Evolutionary conservation across 2,113 vertebrate genomes (phyloP).

Genomic region (Cynopterus brachyotis): DNA sequence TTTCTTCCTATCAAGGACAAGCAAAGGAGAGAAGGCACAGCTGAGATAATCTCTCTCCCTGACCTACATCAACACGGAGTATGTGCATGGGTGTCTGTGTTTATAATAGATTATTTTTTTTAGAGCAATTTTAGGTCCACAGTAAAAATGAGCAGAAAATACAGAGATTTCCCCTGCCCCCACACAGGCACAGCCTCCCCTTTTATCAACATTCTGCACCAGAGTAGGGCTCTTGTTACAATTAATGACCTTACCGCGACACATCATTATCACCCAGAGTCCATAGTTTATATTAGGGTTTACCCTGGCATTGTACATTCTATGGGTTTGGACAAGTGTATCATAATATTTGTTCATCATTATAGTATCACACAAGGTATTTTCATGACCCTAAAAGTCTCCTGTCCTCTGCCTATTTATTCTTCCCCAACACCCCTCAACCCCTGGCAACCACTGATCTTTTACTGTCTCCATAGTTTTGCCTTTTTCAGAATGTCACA

Average conservation of each 20-base stretch:
- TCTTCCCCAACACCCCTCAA: rapidly evolving
- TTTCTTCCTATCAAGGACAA: neutral
- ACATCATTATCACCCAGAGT: rapidly evolving
- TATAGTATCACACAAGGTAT: too few relatives aligned
- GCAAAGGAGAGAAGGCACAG: neutral
- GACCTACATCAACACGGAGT: neutral
- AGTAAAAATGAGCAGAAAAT: neutral
- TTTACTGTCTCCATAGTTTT: neutral
- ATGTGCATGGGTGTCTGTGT: rapidly evolving
- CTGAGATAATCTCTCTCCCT: neutral
- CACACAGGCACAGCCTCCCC: neutral
- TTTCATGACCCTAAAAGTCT: neutral
- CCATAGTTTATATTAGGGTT: rapidly evolving
- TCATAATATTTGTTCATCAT: rapidly evolving
- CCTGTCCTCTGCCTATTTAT: rapidly evolving
- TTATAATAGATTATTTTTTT: neutral
- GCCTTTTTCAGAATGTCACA: neutral
- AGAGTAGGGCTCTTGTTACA: neutral
- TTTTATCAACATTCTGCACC: rapidly evolving
- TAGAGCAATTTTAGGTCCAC: neutral
- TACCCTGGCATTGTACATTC: neutral
- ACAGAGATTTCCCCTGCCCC: neutral
- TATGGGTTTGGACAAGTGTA: neutral
- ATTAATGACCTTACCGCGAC: rapidly evolving
- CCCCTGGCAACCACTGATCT: neutral